Percentiles rank a stretch among this genome's conserved stretches.
Evolutionary conservation across 2,888 invertebrate genomes (phyloP).

Genomic region (Xanthia togata): DNA sequence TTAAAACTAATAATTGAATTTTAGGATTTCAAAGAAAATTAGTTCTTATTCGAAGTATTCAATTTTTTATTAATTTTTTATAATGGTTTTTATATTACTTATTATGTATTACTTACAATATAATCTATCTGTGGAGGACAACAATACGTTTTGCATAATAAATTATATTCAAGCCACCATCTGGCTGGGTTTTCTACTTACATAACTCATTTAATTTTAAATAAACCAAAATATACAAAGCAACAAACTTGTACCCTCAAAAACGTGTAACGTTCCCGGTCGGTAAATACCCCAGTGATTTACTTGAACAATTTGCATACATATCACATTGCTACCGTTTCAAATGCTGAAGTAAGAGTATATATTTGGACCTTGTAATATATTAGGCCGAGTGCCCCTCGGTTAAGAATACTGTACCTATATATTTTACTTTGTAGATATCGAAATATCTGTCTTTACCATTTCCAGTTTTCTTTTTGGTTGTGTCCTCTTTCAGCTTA

Average conservation of each 20-base stretch:
- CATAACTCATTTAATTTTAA: conserved; percentile 12
- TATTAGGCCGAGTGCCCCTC: conserved; percentile 37
- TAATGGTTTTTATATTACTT: no score
- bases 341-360: conserved; percentile 52
- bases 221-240: conserved; percentile 27
- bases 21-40: conserved; percentile 8
- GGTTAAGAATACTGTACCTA: conserved; percentile 12
- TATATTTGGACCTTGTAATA: conserved; percentile 48
- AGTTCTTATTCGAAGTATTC: background rate
- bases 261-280: conserved; percentile 42
- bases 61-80: background rate
- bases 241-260: conserved; percentile 27
- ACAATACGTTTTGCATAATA: background rate
- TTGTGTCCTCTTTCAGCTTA: background rate
- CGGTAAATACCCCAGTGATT: conserved; percentile 56
- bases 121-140: background rate
- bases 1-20: conserved; percentile 11
- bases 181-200: background rate
- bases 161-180: conserved; percentile 1
- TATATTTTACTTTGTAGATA: conserved; percentile 39
- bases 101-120: no score
- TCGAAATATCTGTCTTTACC: background rate
- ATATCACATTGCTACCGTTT: conserved; percentile 55
- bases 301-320: conserved; percentile 58
- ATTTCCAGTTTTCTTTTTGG: conserved; percentile 1